Evolutionary conservation across 1,140 invertebrate species (phyloP).

Genomic region (Leptinotarsa texana): DNA sequence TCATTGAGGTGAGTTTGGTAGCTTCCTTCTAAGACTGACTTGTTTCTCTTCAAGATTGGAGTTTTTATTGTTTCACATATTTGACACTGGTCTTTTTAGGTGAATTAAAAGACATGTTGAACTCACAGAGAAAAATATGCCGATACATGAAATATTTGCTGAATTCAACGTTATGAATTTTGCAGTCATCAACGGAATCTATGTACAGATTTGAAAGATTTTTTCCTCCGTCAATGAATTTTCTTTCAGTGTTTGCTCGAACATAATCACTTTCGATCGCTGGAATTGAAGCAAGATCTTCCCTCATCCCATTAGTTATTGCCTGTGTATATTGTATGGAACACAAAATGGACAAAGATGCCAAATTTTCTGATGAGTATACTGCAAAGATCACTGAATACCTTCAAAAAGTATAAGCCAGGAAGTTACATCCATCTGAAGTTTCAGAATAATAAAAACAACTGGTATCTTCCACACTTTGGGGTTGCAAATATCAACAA

Average conservation of each 20-base stretch:
- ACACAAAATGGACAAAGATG: too few species aligned
- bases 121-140: conserved; percentile 48
- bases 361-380: too few species aligned
- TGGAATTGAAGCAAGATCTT: conserved; percentile 50
- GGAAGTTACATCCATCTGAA: too few species aligned
- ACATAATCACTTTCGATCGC: conserved; percentile 51
- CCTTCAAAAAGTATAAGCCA: too few species aligned
- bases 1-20: conserved; percentile 14
- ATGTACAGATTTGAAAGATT: conserved; percentile 49
- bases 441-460: too few species aligned
- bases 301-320: conserved; percentile 38
- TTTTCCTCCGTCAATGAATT: conserved; percentile 50
- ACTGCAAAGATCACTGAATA: too few species aligned
- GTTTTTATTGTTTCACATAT: not conserved
- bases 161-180: conserved; percentile 33
- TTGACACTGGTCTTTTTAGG: conserved; percentile 35
- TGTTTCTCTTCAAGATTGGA: not conserved
- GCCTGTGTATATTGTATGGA: conserved; percentile 13
- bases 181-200: conserved; percentile 44
- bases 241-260: conserved; percentile 38
- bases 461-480: too few species aligned
- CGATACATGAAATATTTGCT: conserved; percentile 46
- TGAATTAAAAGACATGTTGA: conserved; percentile 52
- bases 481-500: too few species aligned
- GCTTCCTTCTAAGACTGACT: not conserved